phyloP scores from a whole-genome alignment of 1,140 invertebrate genomes.

The Dreissena rostriformis region DNA sequence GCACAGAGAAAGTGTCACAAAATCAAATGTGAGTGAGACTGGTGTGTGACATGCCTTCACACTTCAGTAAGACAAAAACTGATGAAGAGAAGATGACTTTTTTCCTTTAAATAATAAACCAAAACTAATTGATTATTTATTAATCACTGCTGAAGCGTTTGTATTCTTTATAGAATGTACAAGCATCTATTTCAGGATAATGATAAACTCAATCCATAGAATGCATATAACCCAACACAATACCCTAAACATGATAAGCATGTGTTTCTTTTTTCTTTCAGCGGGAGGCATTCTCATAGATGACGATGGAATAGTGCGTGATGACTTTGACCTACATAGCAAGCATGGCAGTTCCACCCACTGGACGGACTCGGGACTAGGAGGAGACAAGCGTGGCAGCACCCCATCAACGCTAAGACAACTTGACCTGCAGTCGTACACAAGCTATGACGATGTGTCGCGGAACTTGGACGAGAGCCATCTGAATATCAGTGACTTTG shows the following conservation, averaged over 20 bases:
- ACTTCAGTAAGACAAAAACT: background rate
- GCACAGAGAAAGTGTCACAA: background rate
- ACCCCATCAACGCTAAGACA: slow-evolving; percentile 73
- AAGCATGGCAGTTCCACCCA: slow-evolving; percentile 67
- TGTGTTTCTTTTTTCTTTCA: slow-evolving; percentile 54
- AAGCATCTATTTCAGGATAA: background rate
- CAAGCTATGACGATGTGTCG: slow-evolving; percentile 71
- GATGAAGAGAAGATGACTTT: background rate
- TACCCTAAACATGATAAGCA: background rate
- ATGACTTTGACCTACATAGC: slow-evolving; percentile 69
- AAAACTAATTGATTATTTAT: background rate
- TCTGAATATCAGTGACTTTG: slow-evolving; percentile 76
- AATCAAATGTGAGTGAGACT: slow-evolving; percentile 7
- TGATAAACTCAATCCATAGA: background rate
- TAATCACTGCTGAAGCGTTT: too few relatives aligned
- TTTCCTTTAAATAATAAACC: background rate
- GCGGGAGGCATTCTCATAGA: slow-evolving; percentile 72
- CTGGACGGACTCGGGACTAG: slow-evolving; percentile 76
- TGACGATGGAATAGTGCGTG: slow-evolving; percentile 74
- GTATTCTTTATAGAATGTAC: background rate
- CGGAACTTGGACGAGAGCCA: slow-evolving; percentile 65
- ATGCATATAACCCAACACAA: background rate
- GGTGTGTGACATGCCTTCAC: background rate
- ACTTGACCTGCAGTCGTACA: slow-evolving; percentile 69
- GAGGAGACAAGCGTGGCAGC: slow-evolving; percentile 71